Conservation (phyloP, 2,888 invertebrate genomes). For the Blastobasis adustella region DNA sequence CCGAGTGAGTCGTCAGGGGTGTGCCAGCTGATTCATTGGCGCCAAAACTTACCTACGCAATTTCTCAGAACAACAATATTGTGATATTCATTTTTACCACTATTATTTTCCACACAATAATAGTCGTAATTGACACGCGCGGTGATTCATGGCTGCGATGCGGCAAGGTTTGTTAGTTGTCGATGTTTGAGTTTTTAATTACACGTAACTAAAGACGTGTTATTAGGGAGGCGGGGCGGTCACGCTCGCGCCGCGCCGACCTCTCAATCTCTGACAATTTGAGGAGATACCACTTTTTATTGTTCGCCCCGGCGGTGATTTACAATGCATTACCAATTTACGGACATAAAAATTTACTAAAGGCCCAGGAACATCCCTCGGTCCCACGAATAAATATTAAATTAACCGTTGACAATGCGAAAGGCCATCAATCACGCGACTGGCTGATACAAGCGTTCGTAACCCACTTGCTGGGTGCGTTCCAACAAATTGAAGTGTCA, state of each 20-base stretch:
- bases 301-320: slow-evolving; percentile 27
- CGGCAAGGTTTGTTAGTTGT: slow-evolving; percentile 61
- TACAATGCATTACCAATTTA: slow-evolving; percentile 29
- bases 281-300: slow-evolving; percentile 32
- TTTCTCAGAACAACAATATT: slow-evolving; percentile 53
- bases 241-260: slow-evolving; percentile 44
- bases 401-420: slow-evolving; percentile 46
- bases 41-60: slow-evolving; percentile 16
- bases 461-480: slow-evolving; percentile 38
- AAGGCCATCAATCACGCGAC: slow-evolving; percentile 45
- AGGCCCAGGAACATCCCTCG: slow-evolving; percentile 17
- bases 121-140: slow-evolving; percentile 57
- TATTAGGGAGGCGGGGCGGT: slow-evolving; percentile 61
- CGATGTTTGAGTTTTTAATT: slow-evolving; percentile 71
- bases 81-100: slow-evolving; percentile 27
- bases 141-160: slow-evolving; percentile 52
- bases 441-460: slow-evolving; percentile 42
- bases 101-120: slow-evolving; percentile 49
- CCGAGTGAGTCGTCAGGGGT: slow-evolving; percentile 58
- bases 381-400: slow-evolving; percentile 37
- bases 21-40: slow-evolving; percentile 53
- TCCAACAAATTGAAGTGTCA: slow-evolving; percentile 55
- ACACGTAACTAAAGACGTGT: slow-evolving; percentile 62
- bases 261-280: slow-evolving; percentile 36
- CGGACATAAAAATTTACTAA: slow-evolving; percentile 13